These are phyloP conservation scores for Halesus radiatus DNA, from an alignment of 1,140 invertebrate genomes.

Conservation along the genomic window DNA sequence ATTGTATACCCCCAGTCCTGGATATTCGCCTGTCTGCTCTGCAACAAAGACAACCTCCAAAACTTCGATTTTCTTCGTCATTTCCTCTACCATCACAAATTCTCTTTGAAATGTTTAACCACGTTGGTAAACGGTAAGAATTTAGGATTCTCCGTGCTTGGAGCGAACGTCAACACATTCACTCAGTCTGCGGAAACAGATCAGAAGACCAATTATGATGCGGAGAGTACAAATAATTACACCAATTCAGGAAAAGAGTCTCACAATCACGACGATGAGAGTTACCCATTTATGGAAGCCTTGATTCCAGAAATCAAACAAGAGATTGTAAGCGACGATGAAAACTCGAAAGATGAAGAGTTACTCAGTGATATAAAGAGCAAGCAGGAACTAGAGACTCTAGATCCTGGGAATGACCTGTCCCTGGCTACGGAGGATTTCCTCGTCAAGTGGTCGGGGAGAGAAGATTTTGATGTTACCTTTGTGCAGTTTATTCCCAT, in stretches of 20 bases:
- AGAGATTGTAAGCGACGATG: constrained; percentile 59
- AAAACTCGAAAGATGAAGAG: constrained; percentile 23
- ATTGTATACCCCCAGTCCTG: constrained; percentile 60
- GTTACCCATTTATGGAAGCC: constrained; percentile 53
- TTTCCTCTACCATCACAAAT: constrained; percentile 66
- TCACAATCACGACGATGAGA: constrained; percentile 31
- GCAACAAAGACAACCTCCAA: constrained; percentile 61
- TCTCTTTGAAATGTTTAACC: constrained; percentile 65
- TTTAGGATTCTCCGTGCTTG: constrained; percentile 62
- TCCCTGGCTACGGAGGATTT: constrained; percentile 53
- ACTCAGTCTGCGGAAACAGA: constrained; percentile 13
- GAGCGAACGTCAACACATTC: constrained; percentile 62
- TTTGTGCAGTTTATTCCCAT: constrained; percentile 63
- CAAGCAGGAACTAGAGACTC: constrained; percentile 41
- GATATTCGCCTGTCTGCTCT: constrained; percentile 64
- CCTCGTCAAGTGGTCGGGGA: constrained; percentile 61
- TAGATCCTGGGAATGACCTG: constrained; percentile 53
- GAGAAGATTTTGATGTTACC: constrained; percentile 67
- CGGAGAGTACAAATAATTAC: constrained; percentile 8
- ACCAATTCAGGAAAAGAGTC: constrained; percentile 23
- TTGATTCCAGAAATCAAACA: constrained; percentile 63
- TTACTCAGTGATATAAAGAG: constrained; percentile 46
- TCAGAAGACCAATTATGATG: background rate
- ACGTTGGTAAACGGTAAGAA: constrained; percentile 63
- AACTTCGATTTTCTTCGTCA: constrained; percentile 63